phyloP scores from a whole-genome alignment of 2,113 vertebrate genomes.

The Pachypanchax playfairii region DNA sequence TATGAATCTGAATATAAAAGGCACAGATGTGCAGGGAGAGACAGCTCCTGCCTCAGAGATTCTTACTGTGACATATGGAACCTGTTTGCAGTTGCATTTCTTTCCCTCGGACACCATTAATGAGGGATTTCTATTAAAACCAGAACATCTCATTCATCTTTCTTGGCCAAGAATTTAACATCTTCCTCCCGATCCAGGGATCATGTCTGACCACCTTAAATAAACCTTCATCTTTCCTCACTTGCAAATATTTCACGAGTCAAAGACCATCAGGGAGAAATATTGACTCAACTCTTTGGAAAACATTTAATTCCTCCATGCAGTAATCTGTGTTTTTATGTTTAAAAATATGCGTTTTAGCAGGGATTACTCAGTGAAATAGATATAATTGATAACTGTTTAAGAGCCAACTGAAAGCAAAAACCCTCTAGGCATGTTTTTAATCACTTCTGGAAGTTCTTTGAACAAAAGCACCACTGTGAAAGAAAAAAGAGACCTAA shows the following conservation, averaged over 20 bases:
- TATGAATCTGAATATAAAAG: conserved; percentile 9
- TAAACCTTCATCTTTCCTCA: conserved; percentile 6
- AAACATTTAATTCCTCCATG: too few species aligned
- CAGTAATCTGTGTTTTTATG: conserved; percentile 19
- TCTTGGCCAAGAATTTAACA: conserved; percentile 13
- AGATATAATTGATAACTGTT: conserved; percentile 37
- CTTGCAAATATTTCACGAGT: conserved; percentile 11
- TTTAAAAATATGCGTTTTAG: conserved; percentile 17
- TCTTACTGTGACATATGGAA: conserved; percentile 68
- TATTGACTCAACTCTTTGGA: too few species aligned
- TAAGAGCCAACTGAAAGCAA: conserved; percentile 21
- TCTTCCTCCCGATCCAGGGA: conserved; percentile 14
- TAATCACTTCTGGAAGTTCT: conserved; percentile 34
- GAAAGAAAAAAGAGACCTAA: conserved; percentile 13
- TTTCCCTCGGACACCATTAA: conserved; percentile 65
- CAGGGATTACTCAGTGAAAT: conserved; percentile 30
- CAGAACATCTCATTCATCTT: conserved; percentile 11
- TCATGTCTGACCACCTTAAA: conserved; percentile 13
- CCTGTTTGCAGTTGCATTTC: conserved; percentile 36
- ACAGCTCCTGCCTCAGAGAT: conserved; percentile 46
- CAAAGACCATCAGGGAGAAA: conserved; percentile 24
- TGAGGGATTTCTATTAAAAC: conserved; percentile 48
- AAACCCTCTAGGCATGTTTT: conserved; percentile 20
- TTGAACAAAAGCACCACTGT: conserved; percentile 22
- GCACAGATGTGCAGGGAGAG: conserved; percentile 37